Evolutionary conservation across 2,113 vertebrate genomes (phyloP).

Genomic region (Hymenochirus boettgeri): DNA sequence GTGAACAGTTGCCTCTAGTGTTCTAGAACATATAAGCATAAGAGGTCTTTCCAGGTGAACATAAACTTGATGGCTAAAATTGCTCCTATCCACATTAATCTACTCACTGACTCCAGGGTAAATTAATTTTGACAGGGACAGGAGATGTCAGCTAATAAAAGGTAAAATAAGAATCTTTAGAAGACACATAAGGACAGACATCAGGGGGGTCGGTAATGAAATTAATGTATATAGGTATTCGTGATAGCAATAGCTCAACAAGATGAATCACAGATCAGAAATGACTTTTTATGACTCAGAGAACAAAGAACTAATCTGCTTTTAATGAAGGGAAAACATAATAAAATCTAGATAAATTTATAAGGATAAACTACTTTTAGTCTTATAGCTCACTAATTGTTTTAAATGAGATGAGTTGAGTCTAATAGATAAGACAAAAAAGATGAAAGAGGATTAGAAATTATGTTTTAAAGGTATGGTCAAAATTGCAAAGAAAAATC

Average conservation of each 20-base stretch:
- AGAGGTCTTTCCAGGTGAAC: neutral
- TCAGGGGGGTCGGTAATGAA: constrained; percentile 14
- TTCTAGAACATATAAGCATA: neutral
- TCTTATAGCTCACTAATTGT: no score
- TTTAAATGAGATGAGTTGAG: no score
- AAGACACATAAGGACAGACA: constrained; percentile 18
- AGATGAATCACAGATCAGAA: constrained; percentile 30
- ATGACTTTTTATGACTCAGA: constrained; percentile 21
- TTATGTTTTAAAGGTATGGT: no score
- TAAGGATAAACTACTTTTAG: no score
- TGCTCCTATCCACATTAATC: neutral
- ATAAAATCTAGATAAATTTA: no score
- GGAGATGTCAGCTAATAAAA: constrained; percentile 10
- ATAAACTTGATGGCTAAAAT: neutral
- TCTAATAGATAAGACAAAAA: no score
- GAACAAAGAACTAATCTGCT: constrained; percentile 6
- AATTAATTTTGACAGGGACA: constrained; percentile 4
- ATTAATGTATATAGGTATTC: constrained; percentile 13
- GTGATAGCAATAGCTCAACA: neutral
- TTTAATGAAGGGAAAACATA: neutral
- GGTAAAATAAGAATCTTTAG: neutral
- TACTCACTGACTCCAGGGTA: neutral
- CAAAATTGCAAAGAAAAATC: no score
- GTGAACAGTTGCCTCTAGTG: neutral
- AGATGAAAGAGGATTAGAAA: no score